A percentile compares a stretch with the other conserved stretches of the same genome.
phyloP scores from a whole-genome alignment of 1,140 invertebrate genomes.

The Lerema accius region DNA sequence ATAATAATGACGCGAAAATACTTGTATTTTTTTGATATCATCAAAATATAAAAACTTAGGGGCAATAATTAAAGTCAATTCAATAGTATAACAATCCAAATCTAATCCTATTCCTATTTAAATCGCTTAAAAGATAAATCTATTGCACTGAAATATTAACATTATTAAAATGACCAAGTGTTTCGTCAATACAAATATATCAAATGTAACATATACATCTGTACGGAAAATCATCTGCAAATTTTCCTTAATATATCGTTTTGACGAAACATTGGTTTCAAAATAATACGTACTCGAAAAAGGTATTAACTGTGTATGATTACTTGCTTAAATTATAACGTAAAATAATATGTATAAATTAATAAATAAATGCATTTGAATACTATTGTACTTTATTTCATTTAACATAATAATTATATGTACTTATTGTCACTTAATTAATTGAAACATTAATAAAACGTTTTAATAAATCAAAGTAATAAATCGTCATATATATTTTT shows the following conservation, averaged over 20 bases:
- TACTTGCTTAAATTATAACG: conserved; percentile 9
- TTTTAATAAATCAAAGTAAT: too few species aligned
- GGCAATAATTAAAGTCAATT: too few species aligned
- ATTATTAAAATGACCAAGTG: background rate
- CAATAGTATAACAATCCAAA: too few species aligned
- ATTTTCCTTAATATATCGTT: background rate
- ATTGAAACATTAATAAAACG: background rate
- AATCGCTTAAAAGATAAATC: conserved; percentile 31
- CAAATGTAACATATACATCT: too few species aligned
- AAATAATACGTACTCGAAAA: background rate
- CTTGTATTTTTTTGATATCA: too few species aligned
- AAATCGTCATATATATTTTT: too few species aligned
- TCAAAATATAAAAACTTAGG: too few species aligned
- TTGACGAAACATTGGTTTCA: background rate
- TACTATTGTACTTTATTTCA: conserved; percentile 5
- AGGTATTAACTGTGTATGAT: background rate
- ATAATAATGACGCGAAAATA: too few species aligned
- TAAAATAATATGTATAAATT: background rate
- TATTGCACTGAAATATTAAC: conserved; percentile 46
- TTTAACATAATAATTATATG: background rate
- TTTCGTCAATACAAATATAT: conserved; percentile 2
- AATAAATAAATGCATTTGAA: conserved; percentile 3
- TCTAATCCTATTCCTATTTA: background rate
- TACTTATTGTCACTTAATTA: background rate
- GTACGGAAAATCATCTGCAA: too few species aligned